Base-by-base conservation (phyloP, 2,113 vertebrate species). In the Hymenochirus boettgeri region DNA sequence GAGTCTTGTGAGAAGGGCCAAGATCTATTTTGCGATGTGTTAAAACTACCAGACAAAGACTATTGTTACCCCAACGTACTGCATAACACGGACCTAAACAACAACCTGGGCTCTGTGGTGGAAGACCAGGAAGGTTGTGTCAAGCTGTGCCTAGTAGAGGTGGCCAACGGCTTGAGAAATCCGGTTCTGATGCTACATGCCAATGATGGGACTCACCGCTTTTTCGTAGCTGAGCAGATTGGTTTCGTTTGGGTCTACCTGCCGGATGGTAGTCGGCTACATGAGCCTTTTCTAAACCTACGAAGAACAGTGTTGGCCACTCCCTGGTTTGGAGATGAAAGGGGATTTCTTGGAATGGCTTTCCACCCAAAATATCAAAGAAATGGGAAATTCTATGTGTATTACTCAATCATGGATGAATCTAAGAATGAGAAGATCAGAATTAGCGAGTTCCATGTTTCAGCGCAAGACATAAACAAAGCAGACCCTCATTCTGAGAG, bases 221-320 rank as follows among this genome's bases (percentile, higher is more conserved):
- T 87, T 84, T 93, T 93, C 0, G 64, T 91, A 7, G 92, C 90
- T 0, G 84, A 93, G 74, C 92, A 93, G 76, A 53, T 91, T 51
- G 91, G 90, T 1, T 56, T 93, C 0, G 71, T 93, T 33, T 94
- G 91, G 92, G 86, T 92, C 26, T 92, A 81, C 45, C 75, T 93
- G 15, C 82, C 64, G 0, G 79, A 90, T 0, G 87, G 91, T 57
- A 91, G 84, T 59, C 65, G 72, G 19, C 70, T 93, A 54, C 81
- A 90, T 31, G 81, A 83, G 31, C 91, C 92, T 15, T 95, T 93
- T 53, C 66, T 94, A 75, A 88, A 93, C 67, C 72, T 93, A 64
- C 90, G 74, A 19, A 88, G 72, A 1, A 75, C 76, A 1, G 89
- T 92, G 62, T 35, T 93, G 78, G 88, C 89, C 50, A 88, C 85